Percentiles rank a stretch among this genome's conserved stretches.
phyloP scores from a whole-genome alignment of 2,888 invertebrate genomes.

The Agrenia bidenticulata region DNA sequence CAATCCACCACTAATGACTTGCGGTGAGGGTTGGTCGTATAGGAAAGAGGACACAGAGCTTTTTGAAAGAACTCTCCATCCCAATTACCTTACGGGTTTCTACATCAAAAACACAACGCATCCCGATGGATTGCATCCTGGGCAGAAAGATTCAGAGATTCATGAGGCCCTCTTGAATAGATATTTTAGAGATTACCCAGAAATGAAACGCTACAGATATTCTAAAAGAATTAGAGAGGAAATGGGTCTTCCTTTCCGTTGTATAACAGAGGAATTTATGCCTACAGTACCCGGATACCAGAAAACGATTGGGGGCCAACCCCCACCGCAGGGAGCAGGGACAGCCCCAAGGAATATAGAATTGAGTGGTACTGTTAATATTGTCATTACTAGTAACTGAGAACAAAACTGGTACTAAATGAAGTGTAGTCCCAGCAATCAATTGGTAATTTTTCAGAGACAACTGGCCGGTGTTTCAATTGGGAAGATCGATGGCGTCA shows the following conservation, averaged over 20 bases:
- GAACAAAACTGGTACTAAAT: too few relatives aligned
- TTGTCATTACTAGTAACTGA: too few relatives aligned
- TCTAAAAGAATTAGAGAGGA: not conserved
- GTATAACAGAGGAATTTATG: not conserved
- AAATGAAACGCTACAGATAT: not conserved
- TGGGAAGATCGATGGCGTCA: conserved; percentile 3
- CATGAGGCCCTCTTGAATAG: not conserved
- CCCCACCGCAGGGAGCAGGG: too few relatives aligned
- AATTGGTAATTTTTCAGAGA: too few relatives aligned
- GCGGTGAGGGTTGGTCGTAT: not conserved
- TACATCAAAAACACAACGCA: not conserved
- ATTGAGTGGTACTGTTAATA: too few relatives aligned
- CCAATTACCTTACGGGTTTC: not conserved
- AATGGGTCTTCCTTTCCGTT: not conserved
- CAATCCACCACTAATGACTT: not conserved
- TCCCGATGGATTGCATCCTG: not conserved
- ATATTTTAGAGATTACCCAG: not conserved
- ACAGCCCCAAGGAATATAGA: too few relatives aligned
- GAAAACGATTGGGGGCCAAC: too few relatives aligned
- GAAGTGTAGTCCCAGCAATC: too few relatives aligned
- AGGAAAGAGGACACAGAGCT: not conserved
- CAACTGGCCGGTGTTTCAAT: not conserved
- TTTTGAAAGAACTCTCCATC: not conserved
- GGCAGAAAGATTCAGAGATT: not conserved
- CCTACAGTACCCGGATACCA: too few relatives aligned